phyloP scores from a whole-genome alignment of 2,113 vertebrate genomes.

The Urocynchramus pylzowi region DNA sequence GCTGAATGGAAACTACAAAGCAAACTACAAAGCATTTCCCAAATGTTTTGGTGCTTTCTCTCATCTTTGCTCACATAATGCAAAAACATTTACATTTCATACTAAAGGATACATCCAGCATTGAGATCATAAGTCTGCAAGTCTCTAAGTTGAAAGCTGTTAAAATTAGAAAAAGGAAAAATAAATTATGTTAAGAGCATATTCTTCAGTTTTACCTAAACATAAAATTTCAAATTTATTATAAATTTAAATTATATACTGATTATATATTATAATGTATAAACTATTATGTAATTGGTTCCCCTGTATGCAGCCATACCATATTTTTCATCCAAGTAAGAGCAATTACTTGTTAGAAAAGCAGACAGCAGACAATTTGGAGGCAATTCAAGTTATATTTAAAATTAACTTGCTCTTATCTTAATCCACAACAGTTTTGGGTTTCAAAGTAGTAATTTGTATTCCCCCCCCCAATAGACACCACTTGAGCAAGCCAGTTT shows the following conservation, averaged over 20 bases:
- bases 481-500: not conserved
- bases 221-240: not conserved
- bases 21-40: not conserved
- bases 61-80: not conserved
- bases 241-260: not conserved
- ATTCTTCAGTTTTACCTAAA: not conserved
- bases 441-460: not conserved
- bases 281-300: not conserved
- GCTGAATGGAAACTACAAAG: not conserved
- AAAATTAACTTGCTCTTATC: not conserved
- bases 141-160: slow-evolving; percentile 95
- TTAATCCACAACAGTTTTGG: not conserved
- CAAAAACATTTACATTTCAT: not conserved
- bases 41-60: not conserved
- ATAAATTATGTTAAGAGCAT: not conserved
- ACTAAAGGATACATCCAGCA: slow-evolving; percentile 96
- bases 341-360: not conserved
- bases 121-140: slow-evolving; percentile 93
- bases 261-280: not conserved
- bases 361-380: not conserved
- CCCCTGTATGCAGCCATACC: not conserved
- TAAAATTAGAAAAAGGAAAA: slow-evolving; percentile 13
- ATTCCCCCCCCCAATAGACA: not conserved
- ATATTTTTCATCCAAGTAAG: not conserved
- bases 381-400: not conserved